Evolutionary conservation across 2,888 invertebrate species (phyloP).

Genomic region (Chirona hameri): DNA sequence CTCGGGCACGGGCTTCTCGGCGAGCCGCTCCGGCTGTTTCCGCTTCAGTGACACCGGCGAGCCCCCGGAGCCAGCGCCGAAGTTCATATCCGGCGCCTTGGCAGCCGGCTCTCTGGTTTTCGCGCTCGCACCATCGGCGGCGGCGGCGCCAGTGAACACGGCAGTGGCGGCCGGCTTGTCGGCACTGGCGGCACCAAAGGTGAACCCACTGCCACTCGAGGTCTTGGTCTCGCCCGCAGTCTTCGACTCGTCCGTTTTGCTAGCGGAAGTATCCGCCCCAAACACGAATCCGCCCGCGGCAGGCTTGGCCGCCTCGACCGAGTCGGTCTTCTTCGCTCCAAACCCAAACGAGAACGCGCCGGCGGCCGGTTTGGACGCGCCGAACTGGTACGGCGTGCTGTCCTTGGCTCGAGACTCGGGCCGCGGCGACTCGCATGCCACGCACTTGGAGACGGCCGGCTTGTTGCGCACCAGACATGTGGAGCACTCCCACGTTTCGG

Average conservation of each 20-base stretch:
- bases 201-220: neutral
- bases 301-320: neutral
- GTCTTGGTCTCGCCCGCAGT: neutral
- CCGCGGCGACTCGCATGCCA: constrained; percentile 3
- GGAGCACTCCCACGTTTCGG: neutral
- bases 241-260: neutral
- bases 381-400: neutral
- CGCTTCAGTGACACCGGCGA: neutral
- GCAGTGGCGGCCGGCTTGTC: neutral
- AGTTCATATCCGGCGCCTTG: neutral
- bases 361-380: neutral
- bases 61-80: neutral
- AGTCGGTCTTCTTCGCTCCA: neutral
- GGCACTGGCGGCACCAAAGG: neutral
- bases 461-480: neutral
- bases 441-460: neutral
- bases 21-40: constrained; percentile 23
- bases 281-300: neutral
- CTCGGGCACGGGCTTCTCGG: constrained; percentile 41
- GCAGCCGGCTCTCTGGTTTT: neutral
- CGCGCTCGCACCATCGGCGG: neutral
- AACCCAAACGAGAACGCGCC: neutral
- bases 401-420: neutral
- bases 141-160: neutral
- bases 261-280: neutral